Base-by-base conservation (phyloP, 2,113 vertebrate genomes). In the Alexandromys fortis region DNA sequence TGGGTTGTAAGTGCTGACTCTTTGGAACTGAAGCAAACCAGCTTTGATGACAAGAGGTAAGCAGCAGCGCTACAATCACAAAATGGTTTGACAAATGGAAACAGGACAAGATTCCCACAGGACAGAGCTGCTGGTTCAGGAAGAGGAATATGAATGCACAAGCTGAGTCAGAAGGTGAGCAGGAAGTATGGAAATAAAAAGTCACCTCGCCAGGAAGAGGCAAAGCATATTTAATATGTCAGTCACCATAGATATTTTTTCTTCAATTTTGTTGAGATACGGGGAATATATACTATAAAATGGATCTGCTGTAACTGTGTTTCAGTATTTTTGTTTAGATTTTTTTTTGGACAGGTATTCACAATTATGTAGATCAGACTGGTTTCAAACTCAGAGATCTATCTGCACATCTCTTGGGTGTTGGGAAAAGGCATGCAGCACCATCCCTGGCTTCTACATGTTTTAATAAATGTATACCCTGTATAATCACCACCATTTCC, bases 151-250 rank as follows among this genome's bases (percentile, higher is more conserved):
- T 63, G 55, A 63, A 49, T 58, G 30, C 0, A 38, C 47, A 38
- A 49, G 78, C n/a, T 55, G 38, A 79, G 55, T 75, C 72, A 70
- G 81, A 28, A 75, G 28, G 63, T 38, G n/a, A 83, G 35, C 79
- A 16, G 47, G n/a, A 47, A 45, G 77, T 24, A 55, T 17, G 76
- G 45, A 94, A 77, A 89, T 79, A 79, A 86, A 82, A 96, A 82
- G 55, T 91, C 67, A 75, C 6, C 38, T 79, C 35, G 67, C 49
- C 49, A 77, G 90, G 65, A 81, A 92, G 49, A 38, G 17, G 33
- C 81, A 81, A 85, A 93, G 61, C 49, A 7, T 45, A 68, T 13
- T n/a, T 76, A 42, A 42, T 65, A 91, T 47, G 47, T 83, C 28
- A 88, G 45, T 24, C 5, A 86, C 35, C 55, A 22, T 14, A 92